Conservation (phyloP, 2,888 invertebrate genomes). For the Sinohyriopsis cumingii region DNA sequence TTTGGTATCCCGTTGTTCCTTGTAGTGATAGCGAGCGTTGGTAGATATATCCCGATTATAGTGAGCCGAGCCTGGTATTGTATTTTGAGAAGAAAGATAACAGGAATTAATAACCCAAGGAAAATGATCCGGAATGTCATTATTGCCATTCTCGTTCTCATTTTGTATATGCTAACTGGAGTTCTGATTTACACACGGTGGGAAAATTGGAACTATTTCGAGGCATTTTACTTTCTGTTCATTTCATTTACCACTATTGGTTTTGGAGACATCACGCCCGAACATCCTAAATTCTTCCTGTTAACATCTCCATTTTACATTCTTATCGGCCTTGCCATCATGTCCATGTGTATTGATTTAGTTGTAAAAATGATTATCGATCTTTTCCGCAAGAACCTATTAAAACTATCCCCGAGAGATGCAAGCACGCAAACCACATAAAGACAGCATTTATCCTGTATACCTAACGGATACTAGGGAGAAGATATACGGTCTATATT, state of each 20-base stretch:
- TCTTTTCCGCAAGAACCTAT: too few relatives aligned
- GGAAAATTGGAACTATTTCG: conserved; percentile 89
- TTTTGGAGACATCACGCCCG: conserved; percentile 92
- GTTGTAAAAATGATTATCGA: conserved; percentile 73
- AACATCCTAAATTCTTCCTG: conserved; percentile 90
- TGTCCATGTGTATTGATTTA: conserved; percentile 97
- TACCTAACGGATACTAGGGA: too few relatives aligned
- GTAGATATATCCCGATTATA: conserved; percentile 81
- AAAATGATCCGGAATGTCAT: conserved; percentile 94
- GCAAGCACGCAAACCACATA: too few relatives aligned
- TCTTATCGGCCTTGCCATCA: conserved; percentile 93
- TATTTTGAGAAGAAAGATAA: conserved; percentile 1
- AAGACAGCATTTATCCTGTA: too few relatives aligned
- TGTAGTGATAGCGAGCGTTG: conserved; percentile 93
- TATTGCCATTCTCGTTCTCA: conserved; percentile 85
- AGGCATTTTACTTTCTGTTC: conserved; percentile 96
- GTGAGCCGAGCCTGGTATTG: neutral
- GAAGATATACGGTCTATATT: too few relatives aligned
- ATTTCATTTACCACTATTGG: conserved; percentile 78
- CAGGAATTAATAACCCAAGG: conserved; percentile 10
- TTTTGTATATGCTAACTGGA: conserved; percentile 90
- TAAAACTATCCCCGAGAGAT: too few relatives aligned
- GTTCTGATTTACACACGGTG: conserved; percentile 80
- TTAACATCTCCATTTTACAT: conserved; percentile 89
- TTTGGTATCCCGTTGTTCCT: conserved; percentile 96